These are phyloP conservation scores for Pipistrellus nathusii DNA, from an alignment of 2,797 vertebrate genomes.

Conservation along the genomic window DNA sequence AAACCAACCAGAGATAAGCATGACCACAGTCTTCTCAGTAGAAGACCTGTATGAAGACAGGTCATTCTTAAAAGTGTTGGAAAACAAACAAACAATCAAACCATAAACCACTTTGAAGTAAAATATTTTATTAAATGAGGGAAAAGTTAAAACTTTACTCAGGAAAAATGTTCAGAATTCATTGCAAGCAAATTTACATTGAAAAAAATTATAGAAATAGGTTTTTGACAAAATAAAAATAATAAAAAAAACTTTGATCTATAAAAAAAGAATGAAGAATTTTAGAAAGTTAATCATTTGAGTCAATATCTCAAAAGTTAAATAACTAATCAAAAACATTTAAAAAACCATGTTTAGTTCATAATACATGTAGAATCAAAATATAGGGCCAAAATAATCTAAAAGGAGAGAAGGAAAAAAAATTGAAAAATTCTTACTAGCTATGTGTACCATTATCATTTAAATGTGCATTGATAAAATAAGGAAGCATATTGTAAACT, in stretches of 20 bases:
- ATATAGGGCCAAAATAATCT: background rate
- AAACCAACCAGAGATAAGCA: background rate
- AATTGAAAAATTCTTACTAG: background rate
- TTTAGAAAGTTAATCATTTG: background rate
- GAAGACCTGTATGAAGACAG: background rate
- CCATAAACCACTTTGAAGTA: background rate
- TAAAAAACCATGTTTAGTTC: background rate
- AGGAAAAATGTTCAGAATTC: background rate
- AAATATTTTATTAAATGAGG: background rate
- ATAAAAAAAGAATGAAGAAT: background rate
- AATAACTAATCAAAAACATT: background rate
- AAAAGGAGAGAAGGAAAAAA: background rate
- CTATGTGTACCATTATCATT: background rate
- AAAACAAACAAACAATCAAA: background rate
- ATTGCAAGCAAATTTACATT: background rate
- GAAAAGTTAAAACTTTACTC: background rate
- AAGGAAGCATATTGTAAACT: background rate
- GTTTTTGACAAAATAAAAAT: background rate
- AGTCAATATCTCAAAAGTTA: background rate
- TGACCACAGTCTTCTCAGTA: background rate
- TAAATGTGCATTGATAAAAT: background rate
- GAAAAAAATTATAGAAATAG: background rate
- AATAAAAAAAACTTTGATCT: background rate
- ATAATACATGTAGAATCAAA: background rate
- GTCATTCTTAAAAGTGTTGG: background rate